These are phyloP conservation scores for Ctena decussata DNA, from an alignment of 2,888 invertebrate species.

Conservation along the genomic window DNA sequence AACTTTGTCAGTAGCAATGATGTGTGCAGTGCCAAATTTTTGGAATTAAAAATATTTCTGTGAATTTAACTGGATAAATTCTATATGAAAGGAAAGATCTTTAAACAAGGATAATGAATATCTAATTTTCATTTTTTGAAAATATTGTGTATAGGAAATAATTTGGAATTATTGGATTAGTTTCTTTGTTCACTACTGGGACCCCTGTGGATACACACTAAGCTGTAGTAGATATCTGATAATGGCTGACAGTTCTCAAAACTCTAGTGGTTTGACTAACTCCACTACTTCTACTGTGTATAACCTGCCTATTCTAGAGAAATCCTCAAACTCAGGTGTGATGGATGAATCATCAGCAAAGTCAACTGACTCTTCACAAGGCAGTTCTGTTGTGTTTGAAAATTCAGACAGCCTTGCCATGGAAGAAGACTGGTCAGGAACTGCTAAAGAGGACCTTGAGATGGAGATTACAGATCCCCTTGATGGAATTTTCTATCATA, in stretches of 20 bases:
- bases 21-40: no score
- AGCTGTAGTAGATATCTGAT: background rate
- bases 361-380: background rate
- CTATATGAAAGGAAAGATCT: no score
- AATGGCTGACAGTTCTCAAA: background rate
- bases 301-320: background rate
- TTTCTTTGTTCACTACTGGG: background rate
- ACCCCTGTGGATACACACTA: background rate
- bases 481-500: background rate
- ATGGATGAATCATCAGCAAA: no score
- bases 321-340: no score
- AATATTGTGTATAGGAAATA: background rate
- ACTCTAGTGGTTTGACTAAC: background rate
- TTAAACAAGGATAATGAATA: no score
- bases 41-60: no score
- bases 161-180: background rate
- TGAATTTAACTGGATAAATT: no score
- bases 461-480: background rate
- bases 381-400: background rate
- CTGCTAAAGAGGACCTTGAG: background rate
- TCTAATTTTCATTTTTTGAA: background rate
- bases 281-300: background rate
- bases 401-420: background rate
- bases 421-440: background rate
- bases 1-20: no score